phyloP scores from a whole-genome alignment of 2,113 vertebrate genomes.

The Mus spicilegus region DNA sequence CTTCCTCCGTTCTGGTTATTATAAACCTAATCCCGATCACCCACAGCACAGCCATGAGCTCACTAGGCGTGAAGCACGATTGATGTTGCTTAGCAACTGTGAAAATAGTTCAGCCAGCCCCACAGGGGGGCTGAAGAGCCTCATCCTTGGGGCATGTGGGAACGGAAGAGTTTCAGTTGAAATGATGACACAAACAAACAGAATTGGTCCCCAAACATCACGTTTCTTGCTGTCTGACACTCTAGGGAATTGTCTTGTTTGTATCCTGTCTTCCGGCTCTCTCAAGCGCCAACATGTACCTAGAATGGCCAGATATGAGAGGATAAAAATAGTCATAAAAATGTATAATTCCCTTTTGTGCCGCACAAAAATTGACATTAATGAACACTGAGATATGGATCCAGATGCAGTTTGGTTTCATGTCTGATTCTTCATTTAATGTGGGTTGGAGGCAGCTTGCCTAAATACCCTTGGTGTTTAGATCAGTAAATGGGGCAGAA shows the following conservation, averaged over 20 bases:
- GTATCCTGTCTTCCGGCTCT: neutral
- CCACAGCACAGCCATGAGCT: slow-evolving; percentile 83
- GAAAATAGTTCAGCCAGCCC: slow-evolving; percentile 75
- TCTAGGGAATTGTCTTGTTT: slow-evolving; percentile 14
- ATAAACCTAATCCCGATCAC: slow-evolving; percentile 84
- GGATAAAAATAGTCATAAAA: neutral
- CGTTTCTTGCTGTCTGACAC: neutral
- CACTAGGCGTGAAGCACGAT: slow-evolving; percentile 79
- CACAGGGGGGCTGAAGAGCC: slow-evolving; percentile 50
- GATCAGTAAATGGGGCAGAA: slow-evolving; percentile 28
- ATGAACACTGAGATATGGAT: neutral
- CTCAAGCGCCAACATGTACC: neutral
- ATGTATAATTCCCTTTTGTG: neutral
- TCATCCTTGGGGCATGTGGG: slow-evolving; percentile 59
- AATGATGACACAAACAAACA: slow-evolving; percentile 77
- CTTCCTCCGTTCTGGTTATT: slow-evolving; percentile 32
- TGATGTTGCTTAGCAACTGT: slow-evolving; percentile 85
- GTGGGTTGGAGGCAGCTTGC: neutral
- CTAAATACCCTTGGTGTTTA: neutral
- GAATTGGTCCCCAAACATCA: slow-evolving; percentile 44
- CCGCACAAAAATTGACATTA: neutral
- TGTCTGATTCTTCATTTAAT: neutral
- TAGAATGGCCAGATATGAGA: neutral
- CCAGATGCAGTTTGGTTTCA: neutral
- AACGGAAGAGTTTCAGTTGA: slow-evolving; percentile 44